phyloP scores from a whole-genome alignment of 2,113 vertebrate species.

The Grus americana region DNA sequence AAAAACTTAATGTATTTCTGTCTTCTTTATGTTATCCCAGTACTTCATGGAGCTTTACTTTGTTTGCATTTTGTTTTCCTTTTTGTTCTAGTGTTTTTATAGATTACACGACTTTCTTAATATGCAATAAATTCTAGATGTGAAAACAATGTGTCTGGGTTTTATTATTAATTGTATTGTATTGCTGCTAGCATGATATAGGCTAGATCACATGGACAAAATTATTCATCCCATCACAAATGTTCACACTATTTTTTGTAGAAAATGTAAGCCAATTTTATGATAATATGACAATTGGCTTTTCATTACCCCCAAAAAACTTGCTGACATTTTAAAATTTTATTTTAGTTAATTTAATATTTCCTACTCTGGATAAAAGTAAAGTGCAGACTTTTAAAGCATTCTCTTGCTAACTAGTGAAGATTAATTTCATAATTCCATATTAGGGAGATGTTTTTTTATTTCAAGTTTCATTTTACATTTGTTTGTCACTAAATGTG shows the following conservation, averaged over 20 bases:
- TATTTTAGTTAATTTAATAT: background rate
- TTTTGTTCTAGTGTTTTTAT: background rate
- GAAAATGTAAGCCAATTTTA: background rate
- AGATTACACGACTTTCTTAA: background rate
- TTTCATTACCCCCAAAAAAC: background rate
- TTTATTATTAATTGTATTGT: background rate
- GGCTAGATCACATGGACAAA: background rate
- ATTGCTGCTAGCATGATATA: background rate
- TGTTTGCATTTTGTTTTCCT: background rate
- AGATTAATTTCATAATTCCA: background rate
- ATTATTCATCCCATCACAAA: background rate
- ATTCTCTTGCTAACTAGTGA: background rate
- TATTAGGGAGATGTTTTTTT: background rate
- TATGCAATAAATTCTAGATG: background rate
- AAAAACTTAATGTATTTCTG: background rate
- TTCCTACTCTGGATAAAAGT: background rate
- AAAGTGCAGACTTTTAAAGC: background rate
- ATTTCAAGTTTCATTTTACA: background rate
- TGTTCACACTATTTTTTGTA: background rate
- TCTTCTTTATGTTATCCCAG: background rate
- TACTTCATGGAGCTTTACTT: background rate
- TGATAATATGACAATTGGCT: background rate
- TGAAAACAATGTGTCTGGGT: background rate
- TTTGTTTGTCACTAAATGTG: background rate
- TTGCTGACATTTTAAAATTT: background rate